phyloP scores from a whole-genome alignment of 2,113 vertebrate species.

The Lampris incognitus region DNA sequence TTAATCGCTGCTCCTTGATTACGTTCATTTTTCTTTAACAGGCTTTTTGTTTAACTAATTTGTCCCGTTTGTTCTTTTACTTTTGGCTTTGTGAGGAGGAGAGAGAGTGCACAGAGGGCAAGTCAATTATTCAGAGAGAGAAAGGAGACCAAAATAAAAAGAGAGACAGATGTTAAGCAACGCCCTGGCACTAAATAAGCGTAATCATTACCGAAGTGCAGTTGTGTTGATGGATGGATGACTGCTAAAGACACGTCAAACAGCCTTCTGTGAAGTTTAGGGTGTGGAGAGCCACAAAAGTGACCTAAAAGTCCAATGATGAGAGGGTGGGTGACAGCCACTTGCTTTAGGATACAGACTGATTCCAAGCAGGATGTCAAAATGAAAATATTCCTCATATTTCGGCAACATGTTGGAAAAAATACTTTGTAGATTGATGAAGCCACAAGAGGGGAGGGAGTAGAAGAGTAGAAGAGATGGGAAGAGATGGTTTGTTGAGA shows the following conservation, averaged over 20 bases:
- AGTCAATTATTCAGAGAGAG: constrained; percentile 30
- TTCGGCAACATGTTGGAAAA: background rate
- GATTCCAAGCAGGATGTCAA: background rate
- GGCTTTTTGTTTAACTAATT: constrained; percentile 17
- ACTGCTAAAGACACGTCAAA: no score
- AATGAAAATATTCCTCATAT: background rate
- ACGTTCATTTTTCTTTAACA: constrained; percentile 12
- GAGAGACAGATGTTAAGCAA: background rate
- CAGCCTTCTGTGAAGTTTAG: no score
- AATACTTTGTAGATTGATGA: constrained; percentile 9
- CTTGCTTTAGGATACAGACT: background rate
- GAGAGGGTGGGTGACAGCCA: background rate
- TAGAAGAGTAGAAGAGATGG: constrained; percentile 15
- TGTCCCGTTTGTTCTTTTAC: constrained; percentile 27
- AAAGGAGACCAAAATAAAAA: constrained; percentile 10
- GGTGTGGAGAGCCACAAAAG: background rate
- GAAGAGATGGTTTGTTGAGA: constrained; percentile 27
- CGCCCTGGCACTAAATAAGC: background rate
- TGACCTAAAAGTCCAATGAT: background rate
- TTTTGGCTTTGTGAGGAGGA: constrained; percentile 18
- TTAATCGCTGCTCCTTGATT: constrained; percentile 24
- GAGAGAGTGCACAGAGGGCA: background rate
- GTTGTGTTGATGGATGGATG: background rate
- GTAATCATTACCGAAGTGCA: background rate
- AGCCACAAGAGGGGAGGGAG: constrained; percentile 13